Evolutionary conservation across 2,888 invertebrate species (phyloP).

Genomic region (Leptinotarsa juncta): DNA sequence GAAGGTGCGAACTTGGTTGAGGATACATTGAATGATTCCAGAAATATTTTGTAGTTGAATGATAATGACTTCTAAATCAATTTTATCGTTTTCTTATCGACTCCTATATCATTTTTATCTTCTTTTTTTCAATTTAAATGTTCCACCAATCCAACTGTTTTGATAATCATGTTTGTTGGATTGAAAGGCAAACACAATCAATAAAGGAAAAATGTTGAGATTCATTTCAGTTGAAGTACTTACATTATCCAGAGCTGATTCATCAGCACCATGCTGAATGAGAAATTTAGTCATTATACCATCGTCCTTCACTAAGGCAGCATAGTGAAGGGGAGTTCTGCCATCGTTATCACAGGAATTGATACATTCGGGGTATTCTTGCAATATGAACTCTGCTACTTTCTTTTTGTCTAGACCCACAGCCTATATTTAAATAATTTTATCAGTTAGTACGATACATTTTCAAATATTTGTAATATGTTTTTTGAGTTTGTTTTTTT

Average conservation of each 20-base stretch:
- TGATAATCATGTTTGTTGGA: too few species aligned
- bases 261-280: constrained; percentile 85
- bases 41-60: not conserved
- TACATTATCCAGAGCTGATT: constrained; percentile 86
- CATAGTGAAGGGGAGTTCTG: constrained; percentile 89
- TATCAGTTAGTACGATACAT: not conserved
- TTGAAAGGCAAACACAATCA: too few species aligned
- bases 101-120: too few species aligned
- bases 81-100: not conserved
- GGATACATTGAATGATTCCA: not conserved
- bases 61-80: not conserved
- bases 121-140: too few species aligned
- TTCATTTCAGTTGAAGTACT: constrained; percentile 54
- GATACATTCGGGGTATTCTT: constrained; percentile 76
- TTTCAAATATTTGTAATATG: not conserved
- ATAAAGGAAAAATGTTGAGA: too few species aligned
- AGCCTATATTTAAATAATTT: constrained; percentile 69
- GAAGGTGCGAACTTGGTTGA: too few species aligned
- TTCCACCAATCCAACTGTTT: too few species aligned
- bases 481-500: not conserved
- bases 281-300: constrained; percentile 82
- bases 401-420: constrained; percentile 83
- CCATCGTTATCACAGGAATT: constrained; percentile 83
- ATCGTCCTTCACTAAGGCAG: constrained; percentile 83
- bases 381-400: constrained; percentile 79